These are phyloP conservation scores for Listrodromus nycthemerus DNA, from an alignment of 2,888 invertebrate genomes.

Conservation along the genomic window DNA sequence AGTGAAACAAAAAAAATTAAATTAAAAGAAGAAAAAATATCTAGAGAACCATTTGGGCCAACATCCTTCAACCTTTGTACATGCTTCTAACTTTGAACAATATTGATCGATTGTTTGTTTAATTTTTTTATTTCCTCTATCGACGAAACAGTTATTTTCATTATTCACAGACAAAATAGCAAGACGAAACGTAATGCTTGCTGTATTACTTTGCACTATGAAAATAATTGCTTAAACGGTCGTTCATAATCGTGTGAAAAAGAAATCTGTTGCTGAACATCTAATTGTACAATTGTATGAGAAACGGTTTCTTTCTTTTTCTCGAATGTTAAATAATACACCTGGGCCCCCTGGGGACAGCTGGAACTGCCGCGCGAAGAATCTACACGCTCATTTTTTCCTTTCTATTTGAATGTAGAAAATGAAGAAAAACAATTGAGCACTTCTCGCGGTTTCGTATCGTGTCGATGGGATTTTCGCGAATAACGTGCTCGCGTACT, in stretches of 20 bases:
- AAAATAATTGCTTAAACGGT: slow-evolving; percentile 51
- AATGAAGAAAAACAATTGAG: slow-evolving; percentile 38
- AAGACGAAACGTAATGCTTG: slow-evolving; percentile 52
- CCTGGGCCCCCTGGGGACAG: slow-evolving; percentile 16
- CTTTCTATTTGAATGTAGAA: slow-evolving; percentile 16
- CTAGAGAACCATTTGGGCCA: slow-evolving; percentile 49
- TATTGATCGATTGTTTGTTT: slow-evolving; percentile 34
- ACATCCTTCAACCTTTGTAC: slow-evolving; percentile 57
- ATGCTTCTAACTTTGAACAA: slow-evolving; percentile 60
- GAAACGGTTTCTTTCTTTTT: slow-evolving; percentile 20
- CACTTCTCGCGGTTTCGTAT: slow-evolving; percentile 43
- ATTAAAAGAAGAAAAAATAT: slow-evolving; percentile 14
- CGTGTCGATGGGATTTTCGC: slow-evolving; percentile 16
- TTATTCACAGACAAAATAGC: slow-evolving; percentile 65
- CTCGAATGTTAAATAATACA: slow-evolving; percentile 41
- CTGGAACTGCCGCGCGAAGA: slow-evolving; percentile 25
- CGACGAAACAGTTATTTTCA: slow-evolving; percentile 59
- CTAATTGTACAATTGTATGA: slow-evolving; percentile 37
- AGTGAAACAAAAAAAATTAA: background rate
- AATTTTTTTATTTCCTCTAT: slow-evolving; percentile 13
- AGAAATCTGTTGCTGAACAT: slow-evolving; percentile 43
- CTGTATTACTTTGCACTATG: slow-evolving; percentile 15
- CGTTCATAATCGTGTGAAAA: slow-evolving; percentile 49
- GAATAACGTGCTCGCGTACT: slow-evolving; percentile 7
- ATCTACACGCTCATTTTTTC: slow-evolving; percentile 15